phyloP scores from a whole-genome alignment of 1,140 invertebrate species.

The Mercenaria mercenaria region DNA sequence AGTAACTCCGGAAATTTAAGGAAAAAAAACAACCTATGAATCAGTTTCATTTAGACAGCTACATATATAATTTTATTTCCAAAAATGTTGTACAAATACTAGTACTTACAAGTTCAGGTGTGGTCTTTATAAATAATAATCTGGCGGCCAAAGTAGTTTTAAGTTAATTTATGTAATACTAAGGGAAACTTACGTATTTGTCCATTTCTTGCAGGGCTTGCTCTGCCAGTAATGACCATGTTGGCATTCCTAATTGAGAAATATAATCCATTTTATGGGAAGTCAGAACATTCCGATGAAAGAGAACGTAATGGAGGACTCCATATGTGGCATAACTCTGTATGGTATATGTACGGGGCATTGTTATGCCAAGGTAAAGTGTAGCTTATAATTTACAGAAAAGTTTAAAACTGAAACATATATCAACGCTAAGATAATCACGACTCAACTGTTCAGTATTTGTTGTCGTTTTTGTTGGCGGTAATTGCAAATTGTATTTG shows the following conservation, averaged over 20 bases:
- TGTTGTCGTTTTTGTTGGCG: too few species aligned
- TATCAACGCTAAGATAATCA: too few species aligned
- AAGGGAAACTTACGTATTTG: too few species aligned
- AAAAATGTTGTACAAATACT: not conserved
- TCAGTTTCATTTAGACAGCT: not conserved
- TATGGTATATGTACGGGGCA: constrained; percentile 78
- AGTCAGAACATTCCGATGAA: constrained; percentile 8
- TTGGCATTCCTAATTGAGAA: constrained; percentile 66
- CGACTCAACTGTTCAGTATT: too few species aligned
- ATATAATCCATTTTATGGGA: constrained; percentile 69
- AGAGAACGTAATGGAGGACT: constrained; percentile 24
- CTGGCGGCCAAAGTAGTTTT: too few species aligned
- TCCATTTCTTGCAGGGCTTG: not conserved
- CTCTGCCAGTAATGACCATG: constrained; percentile 52
- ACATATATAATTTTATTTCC: not conserved
- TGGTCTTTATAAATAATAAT: too few species aligned
- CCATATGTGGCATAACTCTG: constrained; percentile 50
- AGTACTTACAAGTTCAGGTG: not conserved
- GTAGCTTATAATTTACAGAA: too few species aligned
- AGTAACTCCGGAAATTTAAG: too few species aligned
- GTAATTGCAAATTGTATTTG: too few species aligned
- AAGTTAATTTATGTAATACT: too few species aligned
- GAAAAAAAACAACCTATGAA: too few species aligned
- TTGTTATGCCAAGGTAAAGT: constrained; percentile 75
- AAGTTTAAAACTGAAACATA: too few species aligned